phyloP scores from a whole-genome alignment of 92 coral and sea anemone genomes.

The Bergia sp. region DNA sequence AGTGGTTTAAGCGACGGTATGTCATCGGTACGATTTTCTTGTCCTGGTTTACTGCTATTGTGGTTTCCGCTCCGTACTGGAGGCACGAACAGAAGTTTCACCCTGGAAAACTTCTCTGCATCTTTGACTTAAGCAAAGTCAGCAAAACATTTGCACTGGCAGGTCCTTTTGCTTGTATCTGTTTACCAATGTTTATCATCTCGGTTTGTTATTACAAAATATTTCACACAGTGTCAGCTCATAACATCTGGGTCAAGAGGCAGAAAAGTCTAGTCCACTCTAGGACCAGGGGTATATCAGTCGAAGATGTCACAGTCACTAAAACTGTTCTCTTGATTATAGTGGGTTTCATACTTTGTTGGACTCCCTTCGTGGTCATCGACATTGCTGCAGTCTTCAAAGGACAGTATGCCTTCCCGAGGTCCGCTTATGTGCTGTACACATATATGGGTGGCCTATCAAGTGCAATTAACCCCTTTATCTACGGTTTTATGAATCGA shows the following conservation, averaged over 20 bases:
- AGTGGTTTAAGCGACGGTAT: constrained; percentile 40
- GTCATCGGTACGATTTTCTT: constrained; percentile 29
- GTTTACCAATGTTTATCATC: constrained; percentile 38
- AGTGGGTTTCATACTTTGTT: constrained; percentile 38
- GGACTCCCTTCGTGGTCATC: constrained; percentile 35
- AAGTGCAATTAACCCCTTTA: constrained; percentile 39
- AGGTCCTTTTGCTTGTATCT: constrained; percentile 20
- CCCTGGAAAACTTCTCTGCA: constrained; percentile 51
- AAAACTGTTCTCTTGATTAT: constrained; percentile 47
- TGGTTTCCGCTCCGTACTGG: constrained; percentile 39
- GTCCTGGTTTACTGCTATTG: constrained; percentile 49
- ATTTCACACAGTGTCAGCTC: constrained; percentile 19
- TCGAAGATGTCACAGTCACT: constrained; percentile 46
- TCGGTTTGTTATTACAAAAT: constrained; percentile 44
- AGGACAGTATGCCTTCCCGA: constrained; percentile 24
- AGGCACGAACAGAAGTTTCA: constrained; percentile 42
- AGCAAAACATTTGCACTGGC: constrained; percentile 18
- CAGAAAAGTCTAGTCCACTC: background rate
- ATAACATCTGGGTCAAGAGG: constrained; percentile 20
- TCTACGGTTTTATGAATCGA: constrained; percentile 43
- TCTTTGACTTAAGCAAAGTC: constrained; percentile 41
- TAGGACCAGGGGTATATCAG: constrained; percentile 8
- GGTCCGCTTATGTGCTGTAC: constrained; percentile 23
- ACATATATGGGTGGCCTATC: constrained; percentile 25
- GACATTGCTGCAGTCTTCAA: constrained; percentile 27